A percentile compares a stretch with the other conserved stretches of the same genome.
phyloP scores from a whole-genome alignment of 1,140 invertebrate genomes.

The Lineus longissimus region DNA sequence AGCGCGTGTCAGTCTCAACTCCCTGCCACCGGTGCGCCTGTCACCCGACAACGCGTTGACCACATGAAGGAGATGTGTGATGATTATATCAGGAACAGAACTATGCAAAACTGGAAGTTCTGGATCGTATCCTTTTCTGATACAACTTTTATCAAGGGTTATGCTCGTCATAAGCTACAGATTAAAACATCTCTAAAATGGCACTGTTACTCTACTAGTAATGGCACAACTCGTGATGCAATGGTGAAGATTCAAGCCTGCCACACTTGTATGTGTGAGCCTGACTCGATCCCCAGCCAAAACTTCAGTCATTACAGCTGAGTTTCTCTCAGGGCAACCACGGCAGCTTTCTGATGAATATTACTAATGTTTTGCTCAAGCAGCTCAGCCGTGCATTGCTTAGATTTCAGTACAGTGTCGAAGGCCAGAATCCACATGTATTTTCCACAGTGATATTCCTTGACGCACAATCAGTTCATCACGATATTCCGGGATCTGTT shows the following conservation, averaged over 20 bases:
- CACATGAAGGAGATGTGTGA: slow-evolving; percentile 94
- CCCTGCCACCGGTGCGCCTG: slow-evolving; percentile 90
- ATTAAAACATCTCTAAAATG: too few species aligned
- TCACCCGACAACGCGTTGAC: slow-evolving; percentile 78
- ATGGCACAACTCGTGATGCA: not conserved
- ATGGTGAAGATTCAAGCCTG: not conserved
- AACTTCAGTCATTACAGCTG: too few species aligned
- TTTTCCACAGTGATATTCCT: too few species aligned
- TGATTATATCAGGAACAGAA: slow-evolving; percentile 80
- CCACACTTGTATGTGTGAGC: not conserved
- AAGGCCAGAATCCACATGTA: too few species aligned
- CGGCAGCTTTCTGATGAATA: too few species aligned
- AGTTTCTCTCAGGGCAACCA: too few species aligned
- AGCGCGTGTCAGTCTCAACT: slow-evolving; percentile 80
- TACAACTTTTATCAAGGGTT: not conserved
- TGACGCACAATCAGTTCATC: slow-evolving; percentile 69
- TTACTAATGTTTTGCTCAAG: too few species aligned
- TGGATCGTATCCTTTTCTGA: slow-evolving; percentile 80
- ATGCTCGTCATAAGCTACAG: too few species aligned
- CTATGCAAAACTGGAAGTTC: slow-evolving; percentile 93
- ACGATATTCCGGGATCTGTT: slow-evolving; percentile 82
- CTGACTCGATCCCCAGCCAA: too few species aligned
- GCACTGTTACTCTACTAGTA: too few species aligned
- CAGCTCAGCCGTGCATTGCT: too few species aligned
- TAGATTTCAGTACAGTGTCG: too few species aligned